Percentiles rank a stretch among this genome's conserved stretches.
These are phyloP conservation scores for Perizoma flavofasciatum DNA, from an alignment of 2,888 invertebrate species.

Conservation along the genomic window DNA sequence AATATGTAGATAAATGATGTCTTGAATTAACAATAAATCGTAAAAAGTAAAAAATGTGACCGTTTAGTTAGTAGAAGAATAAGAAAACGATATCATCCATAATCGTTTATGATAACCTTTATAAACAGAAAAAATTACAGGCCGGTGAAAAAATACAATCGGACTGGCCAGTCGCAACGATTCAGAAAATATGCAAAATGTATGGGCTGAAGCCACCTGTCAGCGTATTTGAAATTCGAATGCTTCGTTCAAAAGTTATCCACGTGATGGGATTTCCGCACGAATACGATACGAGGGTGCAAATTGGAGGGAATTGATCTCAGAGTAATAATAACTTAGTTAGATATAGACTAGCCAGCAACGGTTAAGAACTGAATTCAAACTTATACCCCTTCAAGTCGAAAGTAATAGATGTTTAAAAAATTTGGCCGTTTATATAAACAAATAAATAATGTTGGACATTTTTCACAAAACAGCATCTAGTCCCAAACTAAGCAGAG, in stretches of 20 bases:
- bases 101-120: no score
- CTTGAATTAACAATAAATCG: no score
- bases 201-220: slow-evolving; percentile 35
- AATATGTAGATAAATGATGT: not conserved
- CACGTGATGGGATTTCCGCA: slow-evolving; percentile 56
- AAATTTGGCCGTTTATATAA: no score
- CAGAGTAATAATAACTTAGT: not conserved
- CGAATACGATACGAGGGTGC: slow-evolving; percentile 49
- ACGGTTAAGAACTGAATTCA: no score
- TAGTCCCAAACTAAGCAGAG: no score
- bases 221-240: slow-evolving; percentile 57
- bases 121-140: not conserved
- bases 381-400: no score
- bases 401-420: no score
- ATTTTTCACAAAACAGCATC: no score
- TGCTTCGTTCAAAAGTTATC: slow-evolving; percentile 52
- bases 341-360: not conserved
- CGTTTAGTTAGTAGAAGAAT: no score
- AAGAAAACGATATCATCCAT: no score
- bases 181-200: slow-evolving; percentile 34
- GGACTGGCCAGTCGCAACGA: slow-evolving; percentile 6
- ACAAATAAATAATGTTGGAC: no score
- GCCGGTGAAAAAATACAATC: slow-evolving; percentile 2
- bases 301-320: slow-evolving; percentile 52
- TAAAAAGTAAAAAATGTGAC: no score